Evolutionary conservation across 2,888 invertebrate genomes (phyloP).

Genomic region (Leptinotarsa peninsularis): DNA sequence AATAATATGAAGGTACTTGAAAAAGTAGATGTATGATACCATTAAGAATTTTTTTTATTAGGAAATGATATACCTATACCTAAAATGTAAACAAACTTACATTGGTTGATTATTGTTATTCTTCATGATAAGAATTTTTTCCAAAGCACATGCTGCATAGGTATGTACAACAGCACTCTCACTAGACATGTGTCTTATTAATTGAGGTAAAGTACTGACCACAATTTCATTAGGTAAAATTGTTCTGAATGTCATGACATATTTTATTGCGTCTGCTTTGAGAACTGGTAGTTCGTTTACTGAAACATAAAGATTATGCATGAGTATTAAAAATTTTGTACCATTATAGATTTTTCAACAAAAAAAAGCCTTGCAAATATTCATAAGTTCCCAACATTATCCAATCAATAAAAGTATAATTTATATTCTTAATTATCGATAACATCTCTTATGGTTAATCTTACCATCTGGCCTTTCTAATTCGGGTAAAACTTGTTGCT

Average conservation of each 20-base stretch:
- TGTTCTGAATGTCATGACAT: constrained; percentile 94
- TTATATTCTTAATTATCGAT: neutral
- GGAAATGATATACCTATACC: neutral
- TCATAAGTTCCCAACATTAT: too few species aligned
- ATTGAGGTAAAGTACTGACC: constrained; percentile 78
- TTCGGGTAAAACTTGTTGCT: constrained; percentile 88
- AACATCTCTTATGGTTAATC: constrained; percentile 22
- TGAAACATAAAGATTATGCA: constrained; percentile 64
- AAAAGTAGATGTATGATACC: too few species aligned
- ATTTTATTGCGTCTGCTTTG: constrained; percentile 97
- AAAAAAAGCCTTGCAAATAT: constrained; percentile 7
- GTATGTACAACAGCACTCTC: constrained; percentile 91
- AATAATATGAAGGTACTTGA: too few species aligned
- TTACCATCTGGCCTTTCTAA: constrained; percentile 79
- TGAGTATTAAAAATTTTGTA: too few species aligned
- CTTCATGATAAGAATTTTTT: constrained; percentile 85
- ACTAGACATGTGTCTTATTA: constrained; percentile 82
- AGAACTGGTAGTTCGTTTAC: constrained; percentile 90
- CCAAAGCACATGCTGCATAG: constrained; percentile 93
- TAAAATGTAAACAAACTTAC: constrained; percentile 63
- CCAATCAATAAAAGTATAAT: too few species aligned
- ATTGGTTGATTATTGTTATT: constrained; percentile 70
- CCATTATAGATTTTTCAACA: neutral
- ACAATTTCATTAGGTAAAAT: constrained; percentile 86
- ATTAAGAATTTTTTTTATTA: too few species aligned